Base-by-base conservation (phyloP, 2,113 vertebrate genomes). In the Barnardius zonarius region DNA sequence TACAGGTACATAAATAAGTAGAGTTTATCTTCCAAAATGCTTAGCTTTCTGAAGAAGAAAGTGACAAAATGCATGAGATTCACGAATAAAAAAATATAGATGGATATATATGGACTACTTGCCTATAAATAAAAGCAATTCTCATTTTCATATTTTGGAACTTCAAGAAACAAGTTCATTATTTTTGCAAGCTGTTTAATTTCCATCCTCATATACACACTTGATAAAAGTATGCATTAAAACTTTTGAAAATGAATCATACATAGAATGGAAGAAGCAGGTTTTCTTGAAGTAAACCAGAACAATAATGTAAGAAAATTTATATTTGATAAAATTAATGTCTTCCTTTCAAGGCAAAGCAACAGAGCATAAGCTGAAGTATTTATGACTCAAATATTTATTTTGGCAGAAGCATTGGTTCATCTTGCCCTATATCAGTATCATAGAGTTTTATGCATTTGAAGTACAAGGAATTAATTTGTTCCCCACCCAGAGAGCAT, bases 401-500 rank as follows among this genome's bases (percentile, higher is more conserved):
- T 83, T 90, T 83, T 92, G 90, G 61, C 77, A 92, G 86, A 81
- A 92, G 23, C 52, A 91, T 37, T 52, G 66, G n/a, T 78, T 94
- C 77, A 52, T 92, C 69, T 92, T 84, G 24, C 31, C 41, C 79
- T 84, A 23, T 81, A 68, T 69, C 41, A 82, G 22, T 91, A 84
- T 83, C 74, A 54, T 31, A 69, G 43, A 90, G 28, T 18, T 54
- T 7, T 64, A 91, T n/a, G 15, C 19, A 88, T 73, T 87, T 94
- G 76, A 94, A 89, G 41, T 85, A 52, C 24, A 86, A 82, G 44
- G 69, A 92, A 79, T 86, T 73, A 96, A 70, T 92, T 83, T 92
- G 1, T 44, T 92, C 9, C 35, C 35, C 43, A 82, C 33, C 17
- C 24, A 54, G 62, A 76, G 2, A 73, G 4, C 4, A 13, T 41